Evolutionary conservation across 92 coral and sea anemone species (phyloP), one percentile per base, ranked within the genome.

Genomic region (Porites cylindrica): DNA sequence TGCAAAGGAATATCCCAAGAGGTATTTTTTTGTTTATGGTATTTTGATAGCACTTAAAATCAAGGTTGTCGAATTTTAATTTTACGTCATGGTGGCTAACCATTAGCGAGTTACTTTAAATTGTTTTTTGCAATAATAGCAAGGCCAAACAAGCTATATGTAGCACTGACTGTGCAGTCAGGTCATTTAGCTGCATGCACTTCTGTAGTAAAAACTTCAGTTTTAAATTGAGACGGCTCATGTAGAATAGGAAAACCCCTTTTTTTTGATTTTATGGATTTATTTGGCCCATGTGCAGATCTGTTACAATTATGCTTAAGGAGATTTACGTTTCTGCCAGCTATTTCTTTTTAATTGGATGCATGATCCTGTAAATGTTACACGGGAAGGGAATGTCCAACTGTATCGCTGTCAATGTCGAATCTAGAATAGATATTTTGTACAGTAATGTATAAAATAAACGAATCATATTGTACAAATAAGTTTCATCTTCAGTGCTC

Each of bases 391-490:
- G 76, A 71, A 70, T 70, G 60, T 3, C 43, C 84, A 67, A 21
- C 72, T 50, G 50, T 67, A 66, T 51, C 67, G 60, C 86, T 81
- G 29, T 80, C 72, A 68, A 71, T 70, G 69, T 70, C 70, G 54
- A 82, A 82, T 82, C 86, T 82, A 82, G 86, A 82, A 56, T 82
- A 82, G 86, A 72, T 70, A 70, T 82, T 82, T 82, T 82, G 86
- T 82, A 82, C 86, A 82, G 86, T 82, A 70, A 69, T 82, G 86
- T 82, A 82, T 82, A 82, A 82, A 82, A 82, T 82, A 82, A 82
- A 70, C 77, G 29, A 56, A 82, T 47, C 59, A 56, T 81, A 72
- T 47, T 81, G 62, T 79, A 53, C 24, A n/a, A 78, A 50, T 23
- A 14, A 10, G 54, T 38, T 38, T 38, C 47, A 4, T 38, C 47